Evolutionary conservation across 2,113 vertebrate species (phyloP), one percentile per base, ranked within the genome.

Genomic region (Otolemur garnettii): DNA sequence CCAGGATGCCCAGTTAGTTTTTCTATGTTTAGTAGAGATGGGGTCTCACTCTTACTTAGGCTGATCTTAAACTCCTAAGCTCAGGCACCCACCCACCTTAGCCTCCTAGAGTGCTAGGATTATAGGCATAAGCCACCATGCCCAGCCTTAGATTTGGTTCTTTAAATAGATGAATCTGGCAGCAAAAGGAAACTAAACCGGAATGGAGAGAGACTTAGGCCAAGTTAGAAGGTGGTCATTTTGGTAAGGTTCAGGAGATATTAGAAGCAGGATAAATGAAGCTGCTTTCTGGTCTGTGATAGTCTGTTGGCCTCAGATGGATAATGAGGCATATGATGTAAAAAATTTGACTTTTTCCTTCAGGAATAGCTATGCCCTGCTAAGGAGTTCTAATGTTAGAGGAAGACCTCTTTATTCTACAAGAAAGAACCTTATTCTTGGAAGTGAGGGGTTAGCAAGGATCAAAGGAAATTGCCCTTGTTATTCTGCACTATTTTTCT

Each of bases 271-370:
- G 50, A 57, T 33, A 88, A 28, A 59, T 45, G 60, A 72, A 28
- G 69, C n/a, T 35, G 68, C 92, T 62, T 7, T 69, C 42, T 75
- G 2, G 45, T 84, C 90, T 84, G 5, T 18, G 26, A 4, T 68
- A 18, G 7, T 85, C 59, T 71, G 5, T 30, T 4, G 57, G 38
- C 60, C 55, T 79, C 30, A 8, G 15, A 12, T 62, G 60, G 86
- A 3, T 57, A 33, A 62, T 71, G 81, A 83, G 71, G 80, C 72
- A 21, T 68, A 50, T n/a, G 28, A 69, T 15, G 9, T 71, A 38
- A 69, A 84, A 82, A 11, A 19, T 94, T 81, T 62, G 45, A 13
- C 69, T 87, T 91, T 83, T 80, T 71, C 22, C 66, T 87, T 42
- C 8, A 18, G 17, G 68, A 53, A 74, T 17, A 69, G 45, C 26